A percentile compares a stretch with the other conserved stretches of the same genome.
Conservation (phyloP, 64 coral and sea anemone species). For the Astreopora myriophthalma region DNA sequence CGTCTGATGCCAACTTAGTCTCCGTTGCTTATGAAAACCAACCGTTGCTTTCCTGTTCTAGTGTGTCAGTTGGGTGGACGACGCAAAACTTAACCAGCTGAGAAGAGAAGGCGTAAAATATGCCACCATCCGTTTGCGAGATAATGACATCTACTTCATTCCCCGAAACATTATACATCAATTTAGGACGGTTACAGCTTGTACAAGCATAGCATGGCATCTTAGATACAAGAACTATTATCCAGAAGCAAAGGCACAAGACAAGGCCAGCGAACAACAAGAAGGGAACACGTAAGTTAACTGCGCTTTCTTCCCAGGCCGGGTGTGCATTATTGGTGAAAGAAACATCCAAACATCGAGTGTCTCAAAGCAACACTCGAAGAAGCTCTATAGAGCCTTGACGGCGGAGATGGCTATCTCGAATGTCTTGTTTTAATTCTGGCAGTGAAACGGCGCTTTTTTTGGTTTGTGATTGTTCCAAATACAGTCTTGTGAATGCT, state of each 20-base stretch:
- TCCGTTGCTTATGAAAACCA: too few species aligned
- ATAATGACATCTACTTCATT: constrained; percentile 99
- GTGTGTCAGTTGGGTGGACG: constrained; percentile 96
- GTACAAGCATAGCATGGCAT: constrained; percentile 96
- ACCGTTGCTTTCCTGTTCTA: constrained; percentile 19
- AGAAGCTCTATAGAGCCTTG: not conserved
- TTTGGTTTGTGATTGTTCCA: too few species aligned
- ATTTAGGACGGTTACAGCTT: constrained; percentile 96
- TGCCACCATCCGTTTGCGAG: constrained; percentile 72
- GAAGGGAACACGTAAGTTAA: not conserved
- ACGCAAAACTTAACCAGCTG: constrained; percentile 96
- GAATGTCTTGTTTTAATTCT: too few species aligned
- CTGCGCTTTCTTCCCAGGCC: not conserved
- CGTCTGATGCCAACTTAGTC: too few species aligned
- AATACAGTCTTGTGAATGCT: too few species aligned
- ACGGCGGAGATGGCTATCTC: not conserved
- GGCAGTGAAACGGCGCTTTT: too few species aligned
- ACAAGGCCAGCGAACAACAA: constrained; percentile 1
- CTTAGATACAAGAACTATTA: constrained; percentile 96
- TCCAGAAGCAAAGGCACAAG: constrained; percentile 60
- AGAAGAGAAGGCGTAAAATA: constrained; percentile 93
- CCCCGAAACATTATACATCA: constrained; percentile 97
- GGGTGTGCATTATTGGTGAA: too few species aligned
- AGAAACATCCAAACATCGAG: not conserved
- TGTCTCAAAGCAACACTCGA: not conserved